Evolutionary conservation across 2,113 vertebrate genomes (phyloP).

Genomic region (Calcarius ornatus): DNA sequence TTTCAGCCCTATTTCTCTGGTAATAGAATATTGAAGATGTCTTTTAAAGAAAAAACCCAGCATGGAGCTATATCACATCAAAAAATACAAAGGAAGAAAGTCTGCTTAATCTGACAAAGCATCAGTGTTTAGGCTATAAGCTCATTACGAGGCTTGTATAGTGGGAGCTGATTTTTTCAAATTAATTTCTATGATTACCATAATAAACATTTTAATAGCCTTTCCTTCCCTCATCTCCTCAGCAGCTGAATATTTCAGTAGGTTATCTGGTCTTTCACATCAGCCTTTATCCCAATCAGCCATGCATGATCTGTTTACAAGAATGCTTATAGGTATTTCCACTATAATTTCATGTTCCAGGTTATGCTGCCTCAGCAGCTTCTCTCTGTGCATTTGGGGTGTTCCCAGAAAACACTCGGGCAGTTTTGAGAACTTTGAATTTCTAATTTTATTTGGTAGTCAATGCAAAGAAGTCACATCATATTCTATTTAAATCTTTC

Average conservation of each 20-base stretch:
- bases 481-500: background rate
- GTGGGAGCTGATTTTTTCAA: constrained; percentile 22
- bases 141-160: constrained; percentile 29
- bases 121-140: constrained; percentile 27
- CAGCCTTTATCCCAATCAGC: background rate
- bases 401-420: background rate
- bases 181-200: constrained; percentile 48
- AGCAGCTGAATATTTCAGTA: constrained; percentile 9
- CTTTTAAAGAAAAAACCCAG: background rate
- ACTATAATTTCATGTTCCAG: background rate
- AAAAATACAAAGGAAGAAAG: constrained; percentile 9
- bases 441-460: background rate
- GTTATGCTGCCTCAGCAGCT: constrained; percentile 6
- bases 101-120: constrained; percentile 14
- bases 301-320: background rate
- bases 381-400: background rate
- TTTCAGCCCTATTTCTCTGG: background rate
- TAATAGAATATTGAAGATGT: background rate
- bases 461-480: background rate
- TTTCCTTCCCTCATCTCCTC: background rate
- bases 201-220: constrained; percentile 40
- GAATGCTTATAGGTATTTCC: background rate
- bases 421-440: background rate
- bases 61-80: background rate
- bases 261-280: background rate